Evolutionary conservation across 2,888 invertebrate species (phyloP), one percentile per base, ranked within the genome.

Genomic region (Morpho deidamia): DNA sequence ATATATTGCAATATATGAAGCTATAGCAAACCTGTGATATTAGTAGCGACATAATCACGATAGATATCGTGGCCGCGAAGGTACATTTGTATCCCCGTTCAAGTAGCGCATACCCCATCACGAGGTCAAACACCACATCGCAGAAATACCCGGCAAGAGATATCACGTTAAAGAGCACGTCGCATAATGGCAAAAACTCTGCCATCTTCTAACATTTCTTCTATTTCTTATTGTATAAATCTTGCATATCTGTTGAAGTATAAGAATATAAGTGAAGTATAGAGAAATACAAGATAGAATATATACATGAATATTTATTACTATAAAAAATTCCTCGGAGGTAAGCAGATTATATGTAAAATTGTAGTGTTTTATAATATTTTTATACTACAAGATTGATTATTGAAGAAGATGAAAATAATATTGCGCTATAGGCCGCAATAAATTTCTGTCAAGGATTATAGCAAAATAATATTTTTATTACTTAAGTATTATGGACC

Each of bases 181-280:
- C 97, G 91, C 97, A 97, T 77, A 97, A 92, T 66, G 96, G 96
- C 83, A 97, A 91, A 83, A 96, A 96, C 91, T 97, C 96, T 83
- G 94, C 93, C 94, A 90, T 90, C 70, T 76, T 83, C 72, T 67
- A 66, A 74, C 86, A 85, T 86, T 76, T 78, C 84, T 74, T 70
- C 70, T 60, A 61, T 58, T 58, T 61, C 43, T 58, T 56, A 44
- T 43, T 57, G 11, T 41, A 40, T 49, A 44, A 54, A 55, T 50
- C 53, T 38, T 55, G 47, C 61, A 61, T 65, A 46, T 52, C 63
- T 63, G 53, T 41, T 8, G 34, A 46, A 11, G 38, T 33, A 33
- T 35, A 45, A 34, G 11, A 7, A 45, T 35, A 40, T 46, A 40
- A 12, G n/a, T n/a, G n/a, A n/a, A n/a, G n/a, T n/a, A 23, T 23